Evolutionary conservation across 2,113 vertebrate species (phyloP).

Genomic region (Mus pahari): DNA sequence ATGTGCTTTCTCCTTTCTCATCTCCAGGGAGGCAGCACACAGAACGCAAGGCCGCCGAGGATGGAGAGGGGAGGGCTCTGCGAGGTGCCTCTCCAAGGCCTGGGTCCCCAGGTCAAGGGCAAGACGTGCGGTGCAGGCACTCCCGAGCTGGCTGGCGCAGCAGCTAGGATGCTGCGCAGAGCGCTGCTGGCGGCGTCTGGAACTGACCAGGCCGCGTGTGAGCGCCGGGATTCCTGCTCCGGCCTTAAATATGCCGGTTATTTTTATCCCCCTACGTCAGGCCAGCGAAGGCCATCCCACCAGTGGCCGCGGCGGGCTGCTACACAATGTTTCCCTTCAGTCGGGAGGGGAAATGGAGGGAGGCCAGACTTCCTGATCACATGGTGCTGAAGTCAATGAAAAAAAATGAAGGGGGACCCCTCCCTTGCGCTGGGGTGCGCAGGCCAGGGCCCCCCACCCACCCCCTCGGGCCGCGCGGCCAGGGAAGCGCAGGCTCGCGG

Average conservation of each 20-base stretch:
- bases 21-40: conserved; percentile 1
- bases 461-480: conserved; percentile 83
- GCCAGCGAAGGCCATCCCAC: conserved; percentile 90
- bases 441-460: conserved; percentile 76
- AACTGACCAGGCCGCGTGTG: conserved; percentile 91
- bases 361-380: conserved; percentile 98
- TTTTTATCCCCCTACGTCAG: conserved; percentile 99
- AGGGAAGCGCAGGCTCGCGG: conserved; percentile 79
- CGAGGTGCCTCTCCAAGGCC: not conserved
- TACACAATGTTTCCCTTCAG: conserved; percentile 96
- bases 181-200: conserved; percentile 77
- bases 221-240: conserved; percentile 95
- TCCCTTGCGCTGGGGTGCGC: conserved; percentile 75
- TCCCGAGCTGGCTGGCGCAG: not conserved
- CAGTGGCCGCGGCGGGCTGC: conserved; percentile 82
- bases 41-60: not conserved
- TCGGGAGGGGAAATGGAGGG: conserved; percentile 96
- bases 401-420: conserved; percentile 81
- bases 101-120: not conserved
- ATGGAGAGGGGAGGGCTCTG: not conserved
- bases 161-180: not conserved
- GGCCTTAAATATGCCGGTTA: conserved; percentile 99
- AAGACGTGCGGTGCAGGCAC: not conserved
- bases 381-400: conserved; percentile 90
- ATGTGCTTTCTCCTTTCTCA: not conserved